Evolutionary conservation across 2,113 vertebrate genomes (phyloP).

Genomic region (Turnix velox): DNA sequence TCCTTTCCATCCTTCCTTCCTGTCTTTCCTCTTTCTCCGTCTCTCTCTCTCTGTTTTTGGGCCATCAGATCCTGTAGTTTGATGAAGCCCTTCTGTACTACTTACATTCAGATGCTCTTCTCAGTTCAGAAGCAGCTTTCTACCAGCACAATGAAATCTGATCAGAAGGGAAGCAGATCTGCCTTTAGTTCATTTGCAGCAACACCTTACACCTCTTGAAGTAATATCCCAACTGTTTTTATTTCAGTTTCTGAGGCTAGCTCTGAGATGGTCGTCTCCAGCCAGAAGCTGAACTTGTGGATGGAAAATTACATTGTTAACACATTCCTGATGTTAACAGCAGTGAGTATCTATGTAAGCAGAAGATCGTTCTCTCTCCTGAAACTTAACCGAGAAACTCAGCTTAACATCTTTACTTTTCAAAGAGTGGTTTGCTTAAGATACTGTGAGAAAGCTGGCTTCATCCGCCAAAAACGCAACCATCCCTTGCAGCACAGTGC

Average conservation of each 20-base stretch:
- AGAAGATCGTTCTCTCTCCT: neutral
- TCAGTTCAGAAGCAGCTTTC: neutral
- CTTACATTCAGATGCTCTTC: neutral
- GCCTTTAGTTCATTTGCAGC: neutral
- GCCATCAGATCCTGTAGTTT: neutral
- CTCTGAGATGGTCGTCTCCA: neutral
- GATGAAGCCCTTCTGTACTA: neutral
- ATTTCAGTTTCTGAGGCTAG: neutral
- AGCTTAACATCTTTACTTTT: neutral
- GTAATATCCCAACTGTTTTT: neutral
- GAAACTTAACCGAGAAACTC: neutral
- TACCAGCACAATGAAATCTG: neutral
- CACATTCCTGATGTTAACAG: neutral
- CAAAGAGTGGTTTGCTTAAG: neutral
- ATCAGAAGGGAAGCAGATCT: neutral
- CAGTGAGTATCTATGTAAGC: neutral
- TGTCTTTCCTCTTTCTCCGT: neutral
- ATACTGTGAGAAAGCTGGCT: neutral
- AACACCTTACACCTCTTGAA: neutral
- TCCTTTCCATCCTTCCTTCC: neutral
- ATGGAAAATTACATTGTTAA: neutral
- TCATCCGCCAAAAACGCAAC: accelerated
- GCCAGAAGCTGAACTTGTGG: neutral
- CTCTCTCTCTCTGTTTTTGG: neutral
- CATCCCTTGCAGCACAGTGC: conserved; percentile 66